Evolutionary conservation across 2,113 vertebrate genomes (phyloP), one percentile per base, ranked within the genome.

Genomic region (Sylvia atricapilla): DNA sequence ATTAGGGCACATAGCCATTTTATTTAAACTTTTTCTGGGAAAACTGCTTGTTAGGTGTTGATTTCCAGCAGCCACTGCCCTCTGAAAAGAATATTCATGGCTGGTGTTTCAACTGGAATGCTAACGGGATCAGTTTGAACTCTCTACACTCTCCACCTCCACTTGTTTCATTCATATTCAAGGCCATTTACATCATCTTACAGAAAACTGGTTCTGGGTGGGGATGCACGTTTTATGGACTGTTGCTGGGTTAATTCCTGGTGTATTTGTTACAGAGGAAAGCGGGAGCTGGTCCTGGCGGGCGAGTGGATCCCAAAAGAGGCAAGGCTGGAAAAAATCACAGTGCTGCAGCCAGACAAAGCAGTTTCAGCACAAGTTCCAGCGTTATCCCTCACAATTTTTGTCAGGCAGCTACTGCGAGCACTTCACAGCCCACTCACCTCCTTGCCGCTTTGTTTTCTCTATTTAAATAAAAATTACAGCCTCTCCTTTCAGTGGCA

Each of bases 401-500:
- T 47, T 50, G 31, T 56, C 60, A 63, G 75, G 49, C 49, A n/a
- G 49, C 63, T 60, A 43, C 47, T 41, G 27, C 50, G 27, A 67
- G 55, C 50, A 13, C 13, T 82, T 37, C 25, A 4, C 7, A 43
- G 69, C 66, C 75, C 22, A 37, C 85, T 81, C 70, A 33, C 60
- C 82, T 91, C 78, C 69, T 87, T 2, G 6, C 37, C 5, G 9
- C n/a, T 95, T 87, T 93, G 85, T 96, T 95, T 84, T 72, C 80
- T 83, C 43, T 81, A 21, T 92, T 95, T 92, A 75, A 63, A 56
- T 80, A 86, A 37, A 97, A 96, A 88, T 94, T 88, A 87, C 31
- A 37, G 62, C 28, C 90, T 89, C 95, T 81, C 35, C 28, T 95
- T 96, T 94, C 84, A 69, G 66, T 89, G 16, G 73, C 10, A 17